phyloP scores from a whole-genome alignment of 1,140 invertebrate genomes.

The Drosophila athabasca region DNA sequence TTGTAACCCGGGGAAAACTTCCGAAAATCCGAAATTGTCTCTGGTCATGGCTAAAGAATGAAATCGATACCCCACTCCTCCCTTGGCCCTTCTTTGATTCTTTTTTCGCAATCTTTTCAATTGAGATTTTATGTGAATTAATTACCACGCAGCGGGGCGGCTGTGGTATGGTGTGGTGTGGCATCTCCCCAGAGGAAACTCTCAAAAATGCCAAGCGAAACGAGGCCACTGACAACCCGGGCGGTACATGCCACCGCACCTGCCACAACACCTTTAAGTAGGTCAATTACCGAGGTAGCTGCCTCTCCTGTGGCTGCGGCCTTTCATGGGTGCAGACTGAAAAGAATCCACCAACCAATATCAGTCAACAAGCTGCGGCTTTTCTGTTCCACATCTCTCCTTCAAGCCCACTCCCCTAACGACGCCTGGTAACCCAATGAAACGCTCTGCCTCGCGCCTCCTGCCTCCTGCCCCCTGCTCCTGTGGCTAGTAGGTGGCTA shows the following conservation, averaged over 20 bases:
- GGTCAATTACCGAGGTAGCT: conserved; percentile 56
- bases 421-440: conserved; percentile 58
- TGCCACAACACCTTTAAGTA: conserved; percentile 40
- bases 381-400: not conserved
- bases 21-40: conserved; percentile 62
- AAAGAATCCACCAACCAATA: conserved; percentile 20
- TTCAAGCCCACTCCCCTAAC: not conserved
- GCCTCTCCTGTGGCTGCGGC: not conserved
- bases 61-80: conserved; percentile 6
- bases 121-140: conserved; percentile 43
- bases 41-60: conserved; percentile 47
- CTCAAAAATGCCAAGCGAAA: too few relatives aligned
- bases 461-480: not conserved
- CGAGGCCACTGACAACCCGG: too few relatives aligned
- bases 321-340: conserved; percentile 1
- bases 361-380: too few relatives aligned
- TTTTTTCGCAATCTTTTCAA: too few relatives aligned
- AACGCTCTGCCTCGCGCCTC: conserved; percentile 15
- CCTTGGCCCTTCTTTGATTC: not conserved
- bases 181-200: too few relatives aligned
- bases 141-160: conserved; percentile 29
- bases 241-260: not conserved
- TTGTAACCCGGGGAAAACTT: conserved; percentile 25
- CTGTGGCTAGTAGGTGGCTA: conserved; percentile 45
- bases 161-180: too few relatives aligned